Conservation (phyloP, 2,888 invertebrate species). For the Lasioglossum morio region DNA sequence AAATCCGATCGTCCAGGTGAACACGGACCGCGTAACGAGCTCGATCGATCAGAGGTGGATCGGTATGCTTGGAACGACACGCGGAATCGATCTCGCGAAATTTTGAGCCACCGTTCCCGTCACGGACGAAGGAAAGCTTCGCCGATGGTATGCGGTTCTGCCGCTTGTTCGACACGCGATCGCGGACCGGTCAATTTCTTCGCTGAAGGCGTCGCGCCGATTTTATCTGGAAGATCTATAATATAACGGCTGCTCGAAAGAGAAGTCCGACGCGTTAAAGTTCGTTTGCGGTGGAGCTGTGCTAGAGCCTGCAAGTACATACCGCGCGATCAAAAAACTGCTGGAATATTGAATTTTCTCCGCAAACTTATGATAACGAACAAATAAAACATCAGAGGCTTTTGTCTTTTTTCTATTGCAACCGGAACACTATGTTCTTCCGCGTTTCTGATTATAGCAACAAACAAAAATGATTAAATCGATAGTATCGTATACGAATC, state of each 20-base stretch:
- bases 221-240: constrained; percentile 33
- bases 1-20: background rate
- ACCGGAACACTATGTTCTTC: constrained; percentile 40
- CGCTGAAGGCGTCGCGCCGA: constrained; percentile 19
- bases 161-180: constrained; percentile 27
- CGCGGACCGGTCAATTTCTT: constrained; percentile 30
- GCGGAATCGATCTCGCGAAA: constrained; percentile 29
- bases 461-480: background rate
- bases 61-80: constrained; percentile 13
- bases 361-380: background rate
- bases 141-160: constrained; percentile 24
- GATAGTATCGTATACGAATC: constrained; percentile 32
- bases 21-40: constrained; percentile 13
- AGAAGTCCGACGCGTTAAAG: background rate
- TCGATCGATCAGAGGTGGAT: background rate
- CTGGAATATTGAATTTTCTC: background rate
- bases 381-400: background rate
- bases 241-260: background rate
- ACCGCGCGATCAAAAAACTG: background rate
- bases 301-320: background rate
- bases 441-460: constrained; percentile 37
- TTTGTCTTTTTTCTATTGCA: constrained; percentile 25
- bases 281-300: background rate
- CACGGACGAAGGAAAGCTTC: background rate
- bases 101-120: constrained; percentile 23